phyloP scores from a whole-genome alignment of 2,888 invertebrate genomes.

The Galerucella pusilla region DNA sequence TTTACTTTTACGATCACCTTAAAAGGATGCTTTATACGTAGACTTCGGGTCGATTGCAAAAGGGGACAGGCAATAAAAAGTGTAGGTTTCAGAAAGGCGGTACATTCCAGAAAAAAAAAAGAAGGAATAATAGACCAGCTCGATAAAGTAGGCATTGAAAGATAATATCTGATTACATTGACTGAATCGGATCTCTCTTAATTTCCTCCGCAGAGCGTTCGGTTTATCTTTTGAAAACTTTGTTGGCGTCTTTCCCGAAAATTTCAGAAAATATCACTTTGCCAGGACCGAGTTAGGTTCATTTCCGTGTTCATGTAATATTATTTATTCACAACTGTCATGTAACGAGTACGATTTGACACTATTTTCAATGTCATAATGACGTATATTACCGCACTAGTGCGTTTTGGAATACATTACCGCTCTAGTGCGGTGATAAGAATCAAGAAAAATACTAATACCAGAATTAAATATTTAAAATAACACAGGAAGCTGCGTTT shows the following conservation, averaged over 20 bases:
- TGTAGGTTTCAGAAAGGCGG: constrained; percentile 23
- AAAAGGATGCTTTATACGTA: constrained; percentile 14
- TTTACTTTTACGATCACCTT: constrained; percentile 24
- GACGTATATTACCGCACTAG: too few relatives aligned
- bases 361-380: too few relatives aligned
- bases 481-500: too few relatives aligned
- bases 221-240: constrained; percentile 32
- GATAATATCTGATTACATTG: constrained; percentile 43
- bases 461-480: too few relatives aligned
- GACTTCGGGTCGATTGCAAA: constrained; percentile 5
- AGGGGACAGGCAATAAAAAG: constrained; percentile 17
- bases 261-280: not conserved
- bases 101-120: constrained; percentile 27
- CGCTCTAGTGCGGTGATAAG: too few relatives aligned
- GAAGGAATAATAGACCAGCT: constrained; percentile 35
- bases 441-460: too few relatives aligned
- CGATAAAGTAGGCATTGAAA: constrained; percentile 36
- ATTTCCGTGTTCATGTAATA: not conserved
- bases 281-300: constrained; percentile 3
- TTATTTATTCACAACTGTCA: too few relatives aligned
- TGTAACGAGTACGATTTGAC: too few relatives aligned
- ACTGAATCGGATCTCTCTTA: constrained; percentile 40
- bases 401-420: too few relatives aligned
- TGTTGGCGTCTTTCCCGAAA: constrained; percentile 16
- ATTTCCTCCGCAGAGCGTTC: constrained; percentile 38